Evolutionary conservation across 1,140 invertebrate genomes (phyloP), one percentile per base, ranked within the genome.

Genomic region (Penaeus indicus): DNA sequence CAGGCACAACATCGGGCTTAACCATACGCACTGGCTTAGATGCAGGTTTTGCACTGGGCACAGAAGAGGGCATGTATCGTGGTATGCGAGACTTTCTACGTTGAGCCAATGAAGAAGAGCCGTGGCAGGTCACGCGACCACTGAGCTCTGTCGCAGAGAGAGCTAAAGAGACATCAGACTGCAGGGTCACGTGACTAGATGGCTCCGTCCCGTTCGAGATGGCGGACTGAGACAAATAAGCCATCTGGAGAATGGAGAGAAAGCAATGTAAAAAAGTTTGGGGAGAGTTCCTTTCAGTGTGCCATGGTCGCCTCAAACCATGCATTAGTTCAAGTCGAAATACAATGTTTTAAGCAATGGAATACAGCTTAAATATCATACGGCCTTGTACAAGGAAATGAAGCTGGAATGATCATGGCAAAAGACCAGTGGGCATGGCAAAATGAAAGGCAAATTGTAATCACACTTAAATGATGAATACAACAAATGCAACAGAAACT

Each of bases 181-280:
- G 32, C 47, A 63, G 80, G 69, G 79, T 88, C 86, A 88, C 80
- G 54, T 27, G 80, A 88, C 86, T 77, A 88, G 86, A 83, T 88
- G 80, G 86, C 86, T 88, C 80, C 54, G 83, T 81, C 85, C 85
- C 85, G 80, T 86, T 81, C 63, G 67, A 88, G 86, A 83, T 82
- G 80, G 86, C 69, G 67, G 80, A 88, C 79, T 88, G 86, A 88
- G 79, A 38, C 79, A 88, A 83, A 78, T 79, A 63, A 88, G 80
- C 86, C 86, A 88, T 88, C 86, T 88, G 86, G 72, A 88, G 86
- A 67, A 88, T 75, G 86, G 83, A 83, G 64, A 88, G 69, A 88
- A 21, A 83, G 63, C 86, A 80, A 67, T 88, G 86, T 83, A 83
- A 88, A 77, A 83, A 10, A 38, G 18, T 82, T 62, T 16, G 19